Percentiles rank a stretch among this genome's conserved stretches.
These are phyloP conservation scores for Heliothis virescens DNA, from an alignment of 1,140 invertebrate genomes.

Conservation along the genomic window DNA sequence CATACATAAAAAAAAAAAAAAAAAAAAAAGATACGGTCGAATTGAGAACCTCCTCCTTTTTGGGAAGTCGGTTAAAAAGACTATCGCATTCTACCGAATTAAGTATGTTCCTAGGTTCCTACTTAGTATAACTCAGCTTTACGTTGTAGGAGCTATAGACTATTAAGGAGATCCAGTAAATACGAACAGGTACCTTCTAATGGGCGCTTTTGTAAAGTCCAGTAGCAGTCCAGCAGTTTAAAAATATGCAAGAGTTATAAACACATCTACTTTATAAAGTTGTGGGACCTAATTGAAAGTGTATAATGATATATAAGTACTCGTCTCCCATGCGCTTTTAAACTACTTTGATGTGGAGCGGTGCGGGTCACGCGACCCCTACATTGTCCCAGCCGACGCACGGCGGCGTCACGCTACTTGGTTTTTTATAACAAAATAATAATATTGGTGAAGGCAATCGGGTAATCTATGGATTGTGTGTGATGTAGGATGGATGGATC, in stretches of 20 bases:
- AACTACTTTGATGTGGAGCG: conserved; percentile 58
- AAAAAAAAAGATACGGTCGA: too few relatives aligned
- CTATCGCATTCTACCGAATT: too few relatives aligned
- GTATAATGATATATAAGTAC: neutral
- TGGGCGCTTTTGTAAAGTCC: too few relatives aligned
- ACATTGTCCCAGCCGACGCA: conserved; percentile 52
- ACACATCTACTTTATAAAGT: conserved; percentile 4
- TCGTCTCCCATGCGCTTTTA: conserved; percentile 52
- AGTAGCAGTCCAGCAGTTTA: too few relatives aligned
- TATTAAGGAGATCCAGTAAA: too few relatives aligned
- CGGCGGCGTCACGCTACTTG: conserved; percentile 58
- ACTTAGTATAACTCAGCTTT: too few relatives aligned
- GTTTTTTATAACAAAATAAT: conserved; percentile 61
- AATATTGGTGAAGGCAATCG: conserved; percentile 17
- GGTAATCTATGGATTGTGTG: neutral
- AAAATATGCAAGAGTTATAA: neutral
- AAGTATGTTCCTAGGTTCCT: too few relatives aligned
- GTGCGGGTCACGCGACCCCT: conserved; percentile 83
- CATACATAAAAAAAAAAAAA: too few relatives aligned
- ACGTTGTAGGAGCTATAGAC: too few relatives aligned
- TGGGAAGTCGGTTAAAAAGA: too few relatives aligned
- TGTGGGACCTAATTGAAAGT: neutral
- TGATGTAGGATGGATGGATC: neutral
- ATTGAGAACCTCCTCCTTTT: too few relatives aligned
- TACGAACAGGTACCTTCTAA: too few relatives aligned